Conservation (phyloP, 2,113 vertebrate species). For the Pseudorectes ferrugineus region DNA sequence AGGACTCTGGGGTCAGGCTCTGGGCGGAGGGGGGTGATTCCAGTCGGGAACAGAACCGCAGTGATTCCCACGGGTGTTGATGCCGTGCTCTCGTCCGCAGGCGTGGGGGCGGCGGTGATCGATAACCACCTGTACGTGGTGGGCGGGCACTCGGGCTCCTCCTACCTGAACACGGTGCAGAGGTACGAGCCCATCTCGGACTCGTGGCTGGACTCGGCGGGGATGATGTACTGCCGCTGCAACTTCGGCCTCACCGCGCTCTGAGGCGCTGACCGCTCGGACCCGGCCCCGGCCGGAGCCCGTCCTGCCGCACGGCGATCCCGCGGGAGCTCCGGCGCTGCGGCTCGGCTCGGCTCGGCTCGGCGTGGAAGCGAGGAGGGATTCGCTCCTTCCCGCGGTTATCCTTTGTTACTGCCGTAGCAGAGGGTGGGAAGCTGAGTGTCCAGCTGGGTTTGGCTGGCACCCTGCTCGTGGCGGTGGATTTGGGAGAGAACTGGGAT, state of each 20-base stretch:
- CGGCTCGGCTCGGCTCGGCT: neutral
- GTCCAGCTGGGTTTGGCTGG: neutral
- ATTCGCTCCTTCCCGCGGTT: neutral
- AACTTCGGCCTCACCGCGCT: constrained; percentile 96
- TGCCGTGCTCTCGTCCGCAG: constrained; percentile 36
- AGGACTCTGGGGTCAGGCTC: fast-evolving
- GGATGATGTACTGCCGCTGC: constrained; percentile 96
- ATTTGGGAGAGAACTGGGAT: neutral
- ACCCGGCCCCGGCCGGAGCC: neutral
- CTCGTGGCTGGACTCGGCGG: constrained; percentile 92
- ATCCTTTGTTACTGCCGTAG: neutral
- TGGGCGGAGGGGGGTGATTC: fast-evolving
- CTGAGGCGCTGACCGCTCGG: constrained; percentile 63
- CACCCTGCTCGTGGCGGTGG: neutral
- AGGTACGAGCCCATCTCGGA: constrained; percentile 93
- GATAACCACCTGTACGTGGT: constrained; percentile 97
- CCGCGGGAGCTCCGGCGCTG: neutral
- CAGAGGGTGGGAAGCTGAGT: neutral
- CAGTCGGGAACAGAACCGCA: fast-evolving
- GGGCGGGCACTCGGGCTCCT: constrained; percentile 95
- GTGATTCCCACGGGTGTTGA: fast-evolving
- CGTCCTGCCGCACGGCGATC: neutral
- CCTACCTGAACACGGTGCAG: constrained; percentile 96
- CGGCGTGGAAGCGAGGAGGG: neutral
- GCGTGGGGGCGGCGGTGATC: constrained; percentile 92